phyloP scores from a whole-genome alignment of 2,888 invertebrate genomes.

The Phyllotreta cruciferae region DNA sequence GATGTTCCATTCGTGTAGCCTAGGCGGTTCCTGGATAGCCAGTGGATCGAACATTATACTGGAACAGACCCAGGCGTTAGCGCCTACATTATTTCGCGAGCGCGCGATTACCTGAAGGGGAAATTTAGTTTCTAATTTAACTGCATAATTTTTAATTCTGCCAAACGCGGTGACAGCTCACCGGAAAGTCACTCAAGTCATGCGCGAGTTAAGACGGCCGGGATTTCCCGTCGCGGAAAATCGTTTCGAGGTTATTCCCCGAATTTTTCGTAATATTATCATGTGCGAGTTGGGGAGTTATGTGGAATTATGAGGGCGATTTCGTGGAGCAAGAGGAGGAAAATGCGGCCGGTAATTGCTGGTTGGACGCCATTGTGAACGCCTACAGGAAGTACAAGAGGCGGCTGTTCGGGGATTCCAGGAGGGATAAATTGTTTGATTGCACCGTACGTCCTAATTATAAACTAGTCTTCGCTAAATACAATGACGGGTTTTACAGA shows the following conservation, averaged over 20 bases:
- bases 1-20: conserved; percentile 57
- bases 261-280: too few relatives aligned
- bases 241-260: not conserved
- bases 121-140: conserved; percentile 11
- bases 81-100: not conserved
- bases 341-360: conserved; percentile 18
- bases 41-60: conserved; percentile 42
- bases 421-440: conserved; percentile 33
- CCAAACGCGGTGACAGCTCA: conserved; percentile 13
- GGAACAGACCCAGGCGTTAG: conserved; percentile 9
- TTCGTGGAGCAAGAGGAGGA: not conserved
- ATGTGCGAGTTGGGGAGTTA: too few relatives aligned
- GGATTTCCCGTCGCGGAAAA: conserved; percentile 14
- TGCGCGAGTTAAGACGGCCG: conserved; percentile 11
- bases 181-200: conserved; percentile 9
- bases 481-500: conserved; percentile 40
- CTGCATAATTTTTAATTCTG: conserved; percentile 23
- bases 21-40: conserved; percentile 45
- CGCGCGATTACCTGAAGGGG: not conserved
- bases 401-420: conserved; percentile 36
- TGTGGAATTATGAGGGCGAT: not conserved
- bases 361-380: conserved; percentile 41
- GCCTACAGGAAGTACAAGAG: conserved; percentile 41
- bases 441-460: conserved; percentile 39
- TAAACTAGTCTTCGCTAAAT: conserved; percentile 44